Base-by-base conservation (phyloP, 2,113 vertebrate genomes). In the Ploceus nigricollis region DNA sequence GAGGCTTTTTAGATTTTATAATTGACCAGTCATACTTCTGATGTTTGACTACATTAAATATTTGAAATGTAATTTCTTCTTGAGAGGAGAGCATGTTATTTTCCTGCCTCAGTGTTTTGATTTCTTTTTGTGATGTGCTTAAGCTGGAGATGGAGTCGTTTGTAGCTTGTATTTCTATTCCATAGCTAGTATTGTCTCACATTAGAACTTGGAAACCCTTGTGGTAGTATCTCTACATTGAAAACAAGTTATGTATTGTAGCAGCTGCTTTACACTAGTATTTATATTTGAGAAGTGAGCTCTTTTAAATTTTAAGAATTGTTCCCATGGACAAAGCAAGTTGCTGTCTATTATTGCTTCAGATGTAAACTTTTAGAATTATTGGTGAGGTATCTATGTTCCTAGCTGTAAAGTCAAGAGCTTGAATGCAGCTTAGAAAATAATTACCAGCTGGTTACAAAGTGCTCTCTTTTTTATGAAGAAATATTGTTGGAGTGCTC, bases 241-340 rank as follows among this genome's bases (percentile, higher is more conserved):
- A 97, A 95, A 95, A 71, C 76, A 71, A 95, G 93, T 96, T 95
- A 94, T 86, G 97, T 91, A 84, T 82, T 90, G 68, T 94, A 97
- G 89, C 88, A 96, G 79, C 90, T 97, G 91, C 85, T 93, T 94
- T 96, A 89, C 53, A 70, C 33, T 13, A 25, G 4, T 45, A 37
- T 37, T 42, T 78, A 12, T 60, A 18, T 97, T 80, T 57, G 56
- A 94, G 76, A 96, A 82, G 58, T 93, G 77, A 97, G 94, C 69
- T 96, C 82, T 97, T 94, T 95, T 94, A 93, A 97, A 97, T 97
- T 97, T 97, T 95, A 87, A 95, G 91, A 96, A 69, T 96, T 96
- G 82, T 47, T 85, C 24, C 58, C 15, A 16, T 35, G 16, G 30
- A n/a, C 30, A 48, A 35, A 57, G 16, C 24, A 66, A 48, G 24